Conservation (phyloP, 2,888 invertebrate species). For the Strigamia crassipes region DNA sequence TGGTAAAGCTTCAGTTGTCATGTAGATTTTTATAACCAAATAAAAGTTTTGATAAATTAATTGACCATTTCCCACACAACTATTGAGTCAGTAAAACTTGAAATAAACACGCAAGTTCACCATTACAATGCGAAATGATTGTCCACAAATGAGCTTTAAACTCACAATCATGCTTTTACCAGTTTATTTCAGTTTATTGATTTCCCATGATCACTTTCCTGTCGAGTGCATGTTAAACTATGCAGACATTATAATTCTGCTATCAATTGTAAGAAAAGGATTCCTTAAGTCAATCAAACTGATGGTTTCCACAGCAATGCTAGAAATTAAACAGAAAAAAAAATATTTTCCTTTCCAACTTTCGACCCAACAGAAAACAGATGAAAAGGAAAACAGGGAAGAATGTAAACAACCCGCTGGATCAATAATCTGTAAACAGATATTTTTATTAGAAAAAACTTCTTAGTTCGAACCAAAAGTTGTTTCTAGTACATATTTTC, state of each 20-base stretch:
- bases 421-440: constrained; percentile 19
- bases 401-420: constrained; percentile 12
- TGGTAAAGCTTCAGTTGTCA: not conserved
- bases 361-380: not conserved
- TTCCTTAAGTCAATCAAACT: constrained; percentile 26
- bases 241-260: constrained; percentile 15
- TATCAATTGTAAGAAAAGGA: not conserved
- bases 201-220: not conserved
- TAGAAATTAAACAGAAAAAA: not conserved
- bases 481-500: constrained; percentile 37
- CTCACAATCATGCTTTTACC: not conserved
- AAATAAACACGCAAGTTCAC: constrained; percentile 8
- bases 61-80: not conserved
- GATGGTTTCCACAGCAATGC: not conserved
- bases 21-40: not conserved
- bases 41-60: not conserved
- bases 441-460: not conserved
- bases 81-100: not conserved
- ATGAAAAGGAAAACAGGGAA: not conserved
- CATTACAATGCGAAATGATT: not conserved
- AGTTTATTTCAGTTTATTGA: not conserved
- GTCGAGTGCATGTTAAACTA: not conserved
- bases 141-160: not conserved
- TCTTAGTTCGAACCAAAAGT: not conserved
- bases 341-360: constrained; percentile 8